Percentiles rank a stretch among this genome's conserved stretches.
Conservation (phyloP, 2,888 invertebrate species). For the Emmelina monodactyla region DNA sequence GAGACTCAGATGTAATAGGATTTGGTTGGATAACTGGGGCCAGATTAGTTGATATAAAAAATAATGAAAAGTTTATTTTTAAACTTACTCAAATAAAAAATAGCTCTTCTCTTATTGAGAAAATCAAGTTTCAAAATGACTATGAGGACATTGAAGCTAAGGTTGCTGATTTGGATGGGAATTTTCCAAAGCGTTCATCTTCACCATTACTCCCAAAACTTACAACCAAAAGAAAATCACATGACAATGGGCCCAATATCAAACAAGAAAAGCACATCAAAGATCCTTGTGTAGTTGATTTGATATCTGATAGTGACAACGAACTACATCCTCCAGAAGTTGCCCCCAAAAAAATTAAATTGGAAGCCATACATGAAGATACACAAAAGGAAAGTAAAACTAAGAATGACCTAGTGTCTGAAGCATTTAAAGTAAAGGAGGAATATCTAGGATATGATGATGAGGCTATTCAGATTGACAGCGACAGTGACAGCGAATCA, state of each 20-base stretch:
- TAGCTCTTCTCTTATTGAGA: constrained; percentile 17
- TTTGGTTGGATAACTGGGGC: constrained; percentile 53
- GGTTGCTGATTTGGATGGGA: constrained; percentile 21
- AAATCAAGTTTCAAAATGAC: constrained; percentile 35
- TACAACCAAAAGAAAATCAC: constrained; percentile 30
- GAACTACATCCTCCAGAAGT: constrained; percentile 18
- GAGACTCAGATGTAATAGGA: constrained; percentile 57
- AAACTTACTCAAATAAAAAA: constrained; percentile 28
- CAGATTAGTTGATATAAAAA: constrained; percentile 27
- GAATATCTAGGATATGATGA: constrained; percentile 45
- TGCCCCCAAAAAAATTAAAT: constrained; percentile 26
- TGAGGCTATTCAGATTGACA: constrained; percentile 38
- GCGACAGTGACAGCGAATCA: constrained; percentile 61
- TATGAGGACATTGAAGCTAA: constrained; percentile 29
- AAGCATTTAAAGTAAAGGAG: constrained; percentile 47
- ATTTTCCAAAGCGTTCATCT: constrained; percentile 11
- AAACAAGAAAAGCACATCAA: constrained; percentile 16
- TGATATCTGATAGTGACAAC: constrained; percentile 36
- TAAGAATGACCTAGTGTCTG: constrained; percentile 37
- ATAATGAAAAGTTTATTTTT: constrained; percentile 45
- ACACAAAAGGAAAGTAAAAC: constrained; percentile 23
- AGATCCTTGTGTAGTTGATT: too few species aligned
- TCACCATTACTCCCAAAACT: constrained; percentile 20
- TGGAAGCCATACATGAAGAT: constrained; percentile 24
- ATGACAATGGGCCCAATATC: constrained; percentile 20